Conservation (phyloP, 2,113 vertebrate species). For the Pomatostomus ruficeps region DNA sequence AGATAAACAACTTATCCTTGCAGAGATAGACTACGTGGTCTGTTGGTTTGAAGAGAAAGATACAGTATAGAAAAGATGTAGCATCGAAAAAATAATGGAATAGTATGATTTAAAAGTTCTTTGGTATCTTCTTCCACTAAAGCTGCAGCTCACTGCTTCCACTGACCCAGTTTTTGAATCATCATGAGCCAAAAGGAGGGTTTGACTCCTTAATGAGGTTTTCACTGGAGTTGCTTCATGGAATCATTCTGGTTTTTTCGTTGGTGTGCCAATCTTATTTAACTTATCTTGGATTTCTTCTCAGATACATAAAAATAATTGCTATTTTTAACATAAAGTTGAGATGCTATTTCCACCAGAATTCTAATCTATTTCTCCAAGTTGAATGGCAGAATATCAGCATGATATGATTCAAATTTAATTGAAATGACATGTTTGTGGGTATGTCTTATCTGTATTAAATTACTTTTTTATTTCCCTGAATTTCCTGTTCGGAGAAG, state of each 20-base stretch:
- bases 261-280: not conserved
- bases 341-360: not conserved
- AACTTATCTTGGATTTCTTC: not conserved
- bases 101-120: not conserved
- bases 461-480: not conserved
- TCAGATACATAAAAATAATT: not conserved
- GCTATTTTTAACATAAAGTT: not conserved
- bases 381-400: not conserved
- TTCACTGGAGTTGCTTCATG: not conserved
- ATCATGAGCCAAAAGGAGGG: not conserved
- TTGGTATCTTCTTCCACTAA: not conserved
- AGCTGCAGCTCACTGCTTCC: not conserved
- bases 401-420: not conserved
- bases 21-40: not conserved
- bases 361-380: not conserved
- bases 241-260: not conserved
- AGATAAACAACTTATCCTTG: not conserved
- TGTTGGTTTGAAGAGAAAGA: not conserved
- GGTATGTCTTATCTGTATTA: not conserved
- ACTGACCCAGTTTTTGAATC: not conserved
- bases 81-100: not conserved
- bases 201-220: not conserved
- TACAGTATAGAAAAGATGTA: not conserved
- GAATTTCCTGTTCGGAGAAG: not conserved
- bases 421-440: not conserved